A percentile compares a stretch with the other conserved stretches of the same genome.
phyloP scores from a whole-genome alignment of 2,888 invertebrate species.

The Amiota mariae region DNA sequence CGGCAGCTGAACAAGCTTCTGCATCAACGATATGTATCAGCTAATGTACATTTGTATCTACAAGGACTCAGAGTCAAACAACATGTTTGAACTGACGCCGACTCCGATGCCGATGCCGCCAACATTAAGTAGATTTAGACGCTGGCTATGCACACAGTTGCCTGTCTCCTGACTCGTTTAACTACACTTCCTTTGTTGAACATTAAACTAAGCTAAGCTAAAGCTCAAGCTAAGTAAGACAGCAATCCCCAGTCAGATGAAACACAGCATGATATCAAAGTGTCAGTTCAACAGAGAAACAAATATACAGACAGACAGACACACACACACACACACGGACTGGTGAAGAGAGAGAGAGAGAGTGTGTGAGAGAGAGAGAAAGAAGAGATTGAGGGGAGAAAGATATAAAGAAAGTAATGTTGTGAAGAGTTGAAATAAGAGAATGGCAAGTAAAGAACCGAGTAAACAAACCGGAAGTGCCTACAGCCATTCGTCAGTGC shows the following conservation, averaged over 20 bases:
- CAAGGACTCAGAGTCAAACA: not conserved
- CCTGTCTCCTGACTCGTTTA: not conserved
- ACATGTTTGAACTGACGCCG: conserved; percentile 11
- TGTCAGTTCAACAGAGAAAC: conserved; percentile 1
- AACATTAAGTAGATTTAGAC: conserved; percentile 27
- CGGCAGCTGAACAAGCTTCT: not conserved
- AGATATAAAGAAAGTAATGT: not conserved
- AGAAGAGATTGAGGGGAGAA: not conserved
- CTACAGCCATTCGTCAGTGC: conserved; percentile 23
- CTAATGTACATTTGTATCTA: not conserved
- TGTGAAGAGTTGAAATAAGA: no score
- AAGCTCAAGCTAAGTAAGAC: not conserved
- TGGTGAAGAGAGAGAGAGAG: not conserved
- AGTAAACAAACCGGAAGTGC: conserved; percentile 23
- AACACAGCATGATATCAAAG: conserved; percentile 21
- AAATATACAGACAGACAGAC: not conserved
- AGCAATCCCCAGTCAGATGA: conserved; percentile 4
- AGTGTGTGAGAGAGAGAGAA: not conserved
- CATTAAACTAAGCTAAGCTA: not conserved
- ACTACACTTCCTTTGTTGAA: no score
- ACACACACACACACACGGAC: no score
- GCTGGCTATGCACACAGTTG: not conserved
- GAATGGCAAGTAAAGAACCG: not conserved
- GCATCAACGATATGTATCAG: not conserved
- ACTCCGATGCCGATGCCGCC: not conserved